A percentile compares a stretch with the other conserved stretches of the same genome.
These are phyloP conservation scores for Camponotus vicinus DNA, from an alignment of 1,140 invertebrate species.

Conservation along the genomic window DNA sequence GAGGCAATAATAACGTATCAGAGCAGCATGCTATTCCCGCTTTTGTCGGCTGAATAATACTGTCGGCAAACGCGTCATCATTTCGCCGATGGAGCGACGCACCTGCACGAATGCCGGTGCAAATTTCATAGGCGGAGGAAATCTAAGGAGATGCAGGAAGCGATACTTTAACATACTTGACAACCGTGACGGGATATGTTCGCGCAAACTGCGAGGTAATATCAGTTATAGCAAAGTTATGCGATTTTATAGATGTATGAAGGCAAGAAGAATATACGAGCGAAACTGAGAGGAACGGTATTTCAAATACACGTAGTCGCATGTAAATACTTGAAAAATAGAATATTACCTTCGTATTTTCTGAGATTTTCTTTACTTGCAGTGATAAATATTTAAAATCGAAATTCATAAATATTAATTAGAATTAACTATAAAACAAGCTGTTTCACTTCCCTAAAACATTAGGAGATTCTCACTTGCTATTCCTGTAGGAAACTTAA, in stretches of 20 bases:
- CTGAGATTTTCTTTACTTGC: neutral
- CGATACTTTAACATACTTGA: conserved; percentile 37
- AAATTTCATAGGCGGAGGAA: conserved; percentile 26
- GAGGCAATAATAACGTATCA: conserved; percentile 76
- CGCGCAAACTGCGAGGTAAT: conserved; percentile 52
- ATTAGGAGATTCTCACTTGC: neutral
- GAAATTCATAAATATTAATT: neutral
- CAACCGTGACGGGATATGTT: conserved; percentile 56
- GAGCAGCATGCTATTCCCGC: conserved; percentile 51
- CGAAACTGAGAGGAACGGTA: neutral
- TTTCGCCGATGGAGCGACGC: conserved; percentile 32
- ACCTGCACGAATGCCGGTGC: conserved; percentile 51
- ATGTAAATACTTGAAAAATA: neutral
- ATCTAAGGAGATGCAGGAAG: conserved; percentile 44
- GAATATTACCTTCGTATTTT: neutral
- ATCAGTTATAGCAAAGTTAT: conserved; percentile 48
- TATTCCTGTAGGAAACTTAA: neutral
- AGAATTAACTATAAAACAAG: neutral
- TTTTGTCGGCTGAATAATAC: conserved; percentile 70
- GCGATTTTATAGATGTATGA: conserved; percentile 34
- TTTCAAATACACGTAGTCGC: neutral
- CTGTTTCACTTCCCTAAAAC: neutral
- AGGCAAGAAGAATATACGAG: neutral
- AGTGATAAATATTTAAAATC: neutral
- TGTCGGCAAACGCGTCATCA: conserved; percentile 39